Conservation (phyloP, 1,140 invertebrate genomes). For the Drosophila nikananu region DNA sequence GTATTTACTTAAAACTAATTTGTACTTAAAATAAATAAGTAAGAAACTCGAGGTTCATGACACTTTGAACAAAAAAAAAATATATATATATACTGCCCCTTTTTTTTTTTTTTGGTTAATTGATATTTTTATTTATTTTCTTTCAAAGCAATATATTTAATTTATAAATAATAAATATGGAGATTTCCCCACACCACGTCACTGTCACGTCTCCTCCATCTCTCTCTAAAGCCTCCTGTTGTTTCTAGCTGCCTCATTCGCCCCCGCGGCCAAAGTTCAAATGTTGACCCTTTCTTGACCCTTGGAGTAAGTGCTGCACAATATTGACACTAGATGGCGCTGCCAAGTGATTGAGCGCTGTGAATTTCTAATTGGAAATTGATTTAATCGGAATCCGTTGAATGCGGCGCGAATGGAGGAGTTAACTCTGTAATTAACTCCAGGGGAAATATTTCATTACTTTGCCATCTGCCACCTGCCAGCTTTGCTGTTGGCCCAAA, state of each 20-base stretch:
- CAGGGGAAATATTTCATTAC: constrained; percentile 29
- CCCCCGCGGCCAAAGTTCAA: constrained; percentile 12
- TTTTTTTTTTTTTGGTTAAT: too few species aligned
- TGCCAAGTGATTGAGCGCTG: constrained; percentile 28
- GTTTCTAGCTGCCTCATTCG: background rate
- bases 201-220: background rate
- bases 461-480: constrained; percentile 7
- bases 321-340: constrained; percentile 46
- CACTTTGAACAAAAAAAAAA: too few species aligned
- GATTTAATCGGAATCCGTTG: constrained; percentile 41
- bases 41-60: too few species aligned
- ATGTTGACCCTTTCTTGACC: background rate
- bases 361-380: constrained; percentile 43
- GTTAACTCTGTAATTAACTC: constrained; percentile 49
- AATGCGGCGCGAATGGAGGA: constrained; percentile 31
- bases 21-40: too few species aligned
- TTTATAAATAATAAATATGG: background rate
- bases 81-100: too few species aligned
- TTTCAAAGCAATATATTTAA: too few species aligned
- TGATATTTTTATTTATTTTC: too few species aligned
- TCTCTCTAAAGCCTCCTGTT: background rate
- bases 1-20: background rate
- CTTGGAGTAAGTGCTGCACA: constrained; percentile 19
- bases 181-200: background rate
- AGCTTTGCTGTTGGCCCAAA: constrained; percentile 15